Base-by-base conservation (phyloP, 2,888 invertebrate genomes). In the Caenorhabditis uteleia region DNA sequence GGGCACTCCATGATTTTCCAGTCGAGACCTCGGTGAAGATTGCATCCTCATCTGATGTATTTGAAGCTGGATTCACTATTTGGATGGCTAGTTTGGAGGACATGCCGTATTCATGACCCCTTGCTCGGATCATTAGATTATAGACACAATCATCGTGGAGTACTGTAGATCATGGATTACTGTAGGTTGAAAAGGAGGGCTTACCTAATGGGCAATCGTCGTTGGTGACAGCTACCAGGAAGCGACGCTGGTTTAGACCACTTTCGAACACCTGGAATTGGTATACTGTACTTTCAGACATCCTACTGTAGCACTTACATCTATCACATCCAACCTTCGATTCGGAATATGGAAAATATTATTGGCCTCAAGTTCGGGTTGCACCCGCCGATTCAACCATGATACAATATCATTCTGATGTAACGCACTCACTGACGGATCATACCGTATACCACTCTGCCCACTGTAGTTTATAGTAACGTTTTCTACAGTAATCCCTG, bases 391-490 rank as follows among this genome's bases (percentile, higher is more conserved):
- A 29, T 75, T 77, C 31, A 83, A 53, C 94, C 95, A 95, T 6
- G 93, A 93, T 1, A 93, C 90, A 46, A 95, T 87, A 86, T 95
- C 94, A 82, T 92, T 87, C 84, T 94, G 95, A 80, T 92, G 90
- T 10, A 64, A 43, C 6, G 64, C 56, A 6, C 67, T 45, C 1
- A 83, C 62, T 2, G 70, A 67, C 3, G 95, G 93, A 85, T 97
- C 91, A 82, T 95, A 97, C 50, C 90, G 89, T 69, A 98, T 90
- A 0, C 97, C 98, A 34, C 93, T 90, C 53, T 89, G 87, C 31
- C 88, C 88, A 84, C 95, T 97, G 68, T 91, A 90, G 82, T 51
- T 51, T 3, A 80, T 70, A 1, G 65, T 67, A 20, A 91, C 90
- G 59, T 91, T 90, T 78, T 82, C 77, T 4, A 86, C 75, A 6